These are phyloP conservation scores for Metaphire vulgaris DNA, from an alignment of 1,140 invertebrate species.

Conservation along the genomic window DNA sequence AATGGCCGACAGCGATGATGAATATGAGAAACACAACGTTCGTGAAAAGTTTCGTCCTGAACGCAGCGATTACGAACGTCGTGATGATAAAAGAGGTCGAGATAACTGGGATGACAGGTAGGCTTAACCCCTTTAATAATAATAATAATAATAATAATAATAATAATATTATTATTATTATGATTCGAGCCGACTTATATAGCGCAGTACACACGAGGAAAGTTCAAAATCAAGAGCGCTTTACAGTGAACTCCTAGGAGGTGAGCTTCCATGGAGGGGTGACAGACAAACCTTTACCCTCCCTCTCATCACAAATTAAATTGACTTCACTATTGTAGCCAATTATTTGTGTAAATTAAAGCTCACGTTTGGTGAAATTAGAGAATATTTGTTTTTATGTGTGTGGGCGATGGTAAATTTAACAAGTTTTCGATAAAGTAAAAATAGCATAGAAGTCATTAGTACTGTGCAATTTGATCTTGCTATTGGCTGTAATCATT, in stretches of 20 bases:
- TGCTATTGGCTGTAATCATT: too few relatives aligned
- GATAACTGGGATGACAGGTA: conserved; percentile 26
- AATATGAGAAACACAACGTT: conserved; percentile 53
- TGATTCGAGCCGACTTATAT: too few relatives aligned
- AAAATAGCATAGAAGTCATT: too few relatives aligned
- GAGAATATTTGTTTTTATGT: too few relatives aligned
- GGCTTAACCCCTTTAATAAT: too few relatives aligned
- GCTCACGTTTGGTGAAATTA: too few relatives aligned
- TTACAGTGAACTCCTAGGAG: neutral
- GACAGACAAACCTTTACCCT: neutral
- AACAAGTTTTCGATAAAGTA: too few relatives aligned
- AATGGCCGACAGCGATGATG: conserved; percentile 59
- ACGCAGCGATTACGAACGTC: conserved; percentile 55
- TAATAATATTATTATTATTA: neutral
- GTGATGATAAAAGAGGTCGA: conserved; percentile 39
- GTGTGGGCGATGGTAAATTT: too few relatives aligned
- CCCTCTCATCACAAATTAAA: neutral
- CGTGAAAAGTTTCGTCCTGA: conserved; percentile 57
- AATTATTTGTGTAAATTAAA: too few relatives aligned
- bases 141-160: neutral
- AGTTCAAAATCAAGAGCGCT: too few relatives aligned
- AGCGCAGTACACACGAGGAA: too few relatives aligned
- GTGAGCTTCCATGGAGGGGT: neutral
- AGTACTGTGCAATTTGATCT: too few relatives aligned
- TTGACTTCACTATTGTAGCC: neutral